A percentile compares a stretch with the other conserved stretches of the same genome.
Evolutionary conservation across 2,888 invertebrate species (phyloP).

Genomic region (Sclerodermus sp.): DNA sequence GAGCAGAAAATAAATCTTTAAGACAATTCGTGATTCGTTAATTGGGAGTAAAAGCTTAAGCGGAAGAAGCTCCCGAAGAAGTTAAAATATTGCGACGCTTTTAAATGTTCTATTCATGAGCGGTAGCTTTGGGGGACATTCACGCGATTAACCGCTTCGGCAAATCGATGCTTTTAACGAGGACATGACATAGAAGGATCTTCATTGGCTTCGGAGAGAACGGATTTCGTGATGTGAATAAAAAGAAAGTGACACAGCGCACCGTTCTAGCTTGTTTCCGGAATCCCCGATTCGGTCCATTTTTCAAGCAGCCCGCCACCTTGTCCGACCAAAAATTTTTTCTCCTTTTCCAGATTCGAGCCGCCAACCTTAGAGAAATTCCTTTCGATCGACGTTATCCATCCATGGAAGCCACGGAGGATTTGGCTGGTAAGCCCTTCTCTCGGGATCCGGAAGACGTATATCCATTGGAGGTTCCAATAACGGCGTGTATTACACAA

Average conservation of each 20-base stretch:
- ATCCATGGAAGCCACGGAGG: constrained; percentile 15
- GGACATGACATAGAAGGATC: neutral
- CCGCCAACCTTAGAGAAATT: neutral
- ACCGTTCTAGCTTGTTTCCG: constrained; percentile 4
- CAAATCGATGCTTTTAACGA: constrained; percentile 1
- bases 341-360: neutral
- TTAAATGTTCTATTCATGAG: too few relatives aligned
- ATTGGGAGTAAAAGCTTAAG: too few relatives aligned
- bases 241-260: neutral
- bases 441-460: neutral
- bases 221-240: constrained; percentile 4
- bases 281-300: constrained; percentile 10
- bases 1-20: too few relatives aligned
- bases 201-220: neutral
- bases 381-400: constrained; percentile 5
- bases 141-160: neutral
- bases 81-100: too few relatives aligned
- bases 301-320: constrained; percentile 14
- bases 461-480: neutral
- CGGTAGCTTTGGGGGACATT: too few relatives aligned
- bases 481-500: neutral
- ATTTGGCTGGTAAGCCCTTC: constrained; percentile 17
- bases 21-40: too few relatives aligned
- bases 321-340: constrained; percentile 9
- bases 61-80: too few relatives aligned